These are phyloP conservation scores for Harpegnathos saltator DNA, from an alignment of 1,140 invertebrate species.

Conservation along the genomic window DNA sequence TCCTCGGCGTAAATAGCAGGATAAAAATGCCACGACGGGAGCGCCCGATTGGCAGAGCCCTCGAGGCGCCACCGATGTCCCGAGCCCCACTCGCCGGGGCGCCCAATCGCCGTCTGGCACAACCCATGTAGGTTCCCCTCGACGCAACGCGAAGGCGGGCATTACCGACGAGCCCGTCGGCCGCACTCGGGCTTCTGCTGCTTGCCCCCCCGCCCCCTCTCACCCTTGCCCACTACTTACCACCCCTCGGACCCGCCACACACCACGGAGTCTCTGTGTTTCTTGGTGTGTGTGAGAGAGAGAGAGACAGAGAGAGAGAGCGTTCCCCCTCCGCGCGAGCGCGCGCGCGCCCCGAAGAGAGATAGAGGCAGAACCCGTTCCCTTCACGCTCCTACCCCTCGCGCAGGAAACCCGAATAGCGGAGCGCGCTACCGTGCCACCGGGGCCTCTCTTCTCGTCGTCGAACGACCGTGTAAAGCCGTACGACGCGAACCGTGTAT, in stretches of 20 bases:
- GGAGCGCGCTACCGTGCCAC: conserved; percentile 66
- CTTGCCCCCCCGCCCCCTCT: no score
- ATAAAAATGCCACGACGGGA: conserved; percentile 85
- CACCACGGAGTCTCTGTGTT: conserved; percentile 27
- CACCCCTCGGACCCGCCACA: conserved; percentile 37
- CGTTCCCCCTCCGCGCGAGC: conserved; percentile 53
- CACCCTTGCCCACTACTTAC: conserved; percentile 31
- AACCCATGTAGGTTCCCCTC: conserved; percentile 78
- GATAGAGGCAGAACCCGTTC: conserved; percentile 23
- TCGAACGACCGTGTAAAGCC: conserved; percentile 70
- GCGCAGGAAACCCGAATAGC: conserved; percentile 73
- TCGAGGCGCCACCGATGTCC: conserved; percentile 72
- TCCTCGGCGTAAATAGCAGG: conserved; percentile 75
- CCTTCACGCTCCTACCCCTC: conserved; percentile 43
- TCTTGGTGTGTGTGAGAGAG: no score
- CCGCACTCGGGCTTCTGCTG: conserved; percentile 54
- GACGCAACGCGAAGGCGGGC: conserved; percentile 74
- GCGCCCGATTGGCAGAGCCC: conserved; percentile 77
- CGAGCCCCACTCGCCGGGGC: conserved; percentile 75
- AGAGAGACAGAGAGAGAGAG: conserved; percentile 31
- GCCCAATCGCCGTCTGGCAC: conserved; percentile 81
- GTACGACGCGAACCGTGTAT: conserved; percentile 61
- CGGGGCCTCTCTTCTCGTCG: conserved; percentile 55
- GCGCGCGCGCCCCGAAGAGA: conserved; percentile 47
- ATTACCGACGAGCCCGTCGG: conserved; percentile 59